phyloP scores from a whole-genome alignment of 1,140 invertebrate genomes.

The Melanaphis sacchari region DNA sequence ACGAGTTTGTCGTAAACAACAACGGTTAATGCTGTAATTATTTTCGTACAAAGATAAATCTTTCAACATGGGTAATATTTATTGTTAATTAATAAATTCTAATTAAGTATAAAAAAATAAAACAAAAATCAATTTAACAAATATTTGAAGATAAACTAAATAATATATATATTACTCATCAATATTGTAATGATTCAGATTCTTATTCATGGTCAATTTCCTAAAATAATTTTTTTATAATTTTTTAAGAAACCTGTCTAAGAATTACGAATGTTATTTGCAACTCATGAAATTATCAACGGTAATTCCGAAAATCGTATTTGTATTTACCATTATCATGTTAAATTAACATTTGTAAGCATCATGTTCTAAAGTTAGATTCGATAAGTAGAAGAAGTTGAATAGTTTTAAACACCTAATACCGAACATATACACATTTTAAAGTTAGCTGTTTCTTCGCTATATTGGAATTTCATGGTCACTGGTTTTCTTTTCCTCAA shows the following conservation, averaged over 20 bases:
- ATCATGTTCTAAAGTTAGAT: neutral
- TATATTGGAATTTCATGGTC: slow-evolving; percentile 12
- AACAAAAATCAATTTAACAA: neutral
- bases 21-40: neutral
- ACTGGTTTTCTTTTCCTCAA: slow-evolving; percentile 8
- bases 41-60: neutral
- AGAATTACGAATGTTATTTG: neutral
- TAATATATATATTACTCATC: neutral
- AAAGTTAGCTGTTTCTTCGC: neutral
- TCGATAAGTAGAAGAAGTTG: neutral
- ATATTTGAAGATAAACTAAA: neutral
- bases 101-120: neutral
- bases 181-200: neutral
- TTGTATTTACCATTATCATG: neutral
- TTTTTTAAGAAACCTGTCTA: neutral
- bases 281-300: neutral
- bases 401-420: neutral
- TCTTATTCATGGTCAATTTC: neutral
- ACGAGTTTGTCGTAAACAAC: neutral
- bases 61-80: neutral
- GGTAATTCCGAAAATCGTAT: neutral
- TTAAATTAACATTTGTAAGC: neutral
- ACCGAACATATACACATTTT: neutral
- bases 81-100: neutral
- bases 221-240: neutral